Evolutionary conservation across 1,140 invertebrate genomes (phyloP).

Genomic region (Eumaeus atala): DNA sequence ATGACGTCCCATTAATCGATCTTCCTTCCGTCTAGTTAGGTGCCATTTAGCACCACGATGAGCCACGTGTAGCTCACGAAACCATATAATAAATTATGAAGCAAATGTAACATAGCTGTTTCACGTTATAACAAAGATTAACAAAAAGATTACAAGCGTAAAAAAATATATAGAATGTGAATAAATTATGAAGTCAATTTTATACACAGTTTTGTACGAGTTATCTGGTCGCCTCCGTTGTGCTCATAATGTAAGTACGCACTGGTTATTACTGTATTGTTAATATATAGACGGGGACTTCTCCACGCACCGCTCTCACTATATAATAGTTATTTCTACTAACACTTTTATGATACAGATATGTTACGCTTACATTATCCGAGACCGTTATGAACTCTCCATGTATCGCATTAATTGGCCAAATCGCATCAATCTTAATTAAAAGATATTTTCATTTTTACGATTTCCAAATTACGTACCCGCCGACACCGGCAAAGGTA

Average conservation of each 20-base stretch:
- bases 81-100: too few species aligned
- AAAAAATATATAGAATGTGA: too few species aligned
- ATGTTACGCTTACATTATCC: constrained; percentile 31
- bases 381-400: constrained; percentile 30
- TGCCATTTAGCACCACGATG: too few species aligned
- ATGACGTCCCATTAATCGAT: too few species aligned
- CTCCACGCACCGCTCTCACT: constrained; percentile 17
- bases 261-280: background rate
- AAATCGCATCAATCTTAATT: constrained; percentile 40
- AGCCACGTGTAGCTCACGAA: too few species aligned
- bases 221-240: background rate
- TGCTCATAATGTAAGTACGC: background rate
- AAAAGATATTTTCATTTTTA: constrained; percentile 38
- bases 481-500: constrained; percentile 21
- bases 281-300: constrained; percentile 3
- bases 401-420: constrained; percentile 46
- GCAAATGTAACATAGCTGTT: too few species aligned
- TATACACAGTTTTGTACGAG: background rate
- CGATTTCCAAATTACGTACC: constrained; percentile 34
- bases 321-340: constrained; percentile 28
- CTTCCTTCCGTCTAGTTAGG: too few species aligned
- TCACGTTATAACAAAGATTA: too few species aligned
- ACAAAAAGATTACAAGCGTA: too few species aligned
- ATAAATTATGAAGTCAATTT: too few species aligned
- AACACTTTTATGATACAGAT: constrained; percentile 23